Conservation (phyloP, 2,113 vertebrate species). For the Sclerurus mexicanus region DNA sequence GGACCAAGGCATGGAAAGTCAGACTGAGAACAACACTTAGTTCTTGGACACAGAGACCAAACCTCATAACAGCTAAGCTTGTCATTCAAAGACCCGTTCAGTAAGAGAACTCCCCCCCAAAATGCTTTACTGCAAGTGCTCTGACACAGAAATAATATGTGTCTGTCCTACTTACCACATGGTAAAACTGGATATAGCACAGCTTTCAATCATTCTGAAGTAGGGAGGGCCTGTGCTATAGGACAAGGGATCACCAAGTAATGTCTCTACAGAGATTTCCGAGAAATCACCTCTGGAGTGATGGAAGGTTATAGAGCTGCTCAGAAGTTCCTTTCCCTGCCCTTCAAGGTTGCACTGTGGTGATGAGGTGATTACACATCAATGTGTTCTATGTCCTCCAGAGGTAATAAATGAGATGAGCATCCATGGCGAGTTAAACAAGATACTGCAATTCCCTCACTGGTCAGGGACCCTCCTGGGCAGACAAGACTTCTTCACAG, state of each 20-base stretch:
- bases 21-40: slow-evolving; percentile 20
- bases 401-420: not conserved
- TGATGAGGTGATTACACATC: not conserved
- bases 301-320: not conserved
- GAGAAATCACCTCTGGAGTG: not conserved
- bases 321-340: not conserved
- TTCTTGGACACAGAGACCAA: slow-evolving; percentile 19
- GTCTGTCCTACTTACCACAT: not conserved
- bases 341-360: not conserved
- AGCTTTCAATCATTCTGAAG: not conserved
- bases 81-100: not conserved
- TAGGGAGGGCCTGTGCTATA: not conserved
- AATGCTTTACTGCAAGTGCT: not conserved
- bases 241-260: not conserved
- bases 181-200: not conserved
- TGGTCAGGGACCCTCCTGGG: not conserved
- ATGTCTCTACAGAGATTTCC: not conserved
- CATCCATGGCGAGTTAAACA: not conserved
- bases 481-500: not conserved
- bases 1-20: not conserved
- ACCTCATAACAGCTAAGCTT: not conserved
- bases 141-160: not conserved
- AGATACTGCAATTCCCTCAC: not conserved
- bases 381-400: not conserved
- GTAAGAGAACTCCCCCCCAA: not conserved